Conservation (phyloP, 2,797 vertebrate species). For the Typhlichthys eigenmanni region DNA sequence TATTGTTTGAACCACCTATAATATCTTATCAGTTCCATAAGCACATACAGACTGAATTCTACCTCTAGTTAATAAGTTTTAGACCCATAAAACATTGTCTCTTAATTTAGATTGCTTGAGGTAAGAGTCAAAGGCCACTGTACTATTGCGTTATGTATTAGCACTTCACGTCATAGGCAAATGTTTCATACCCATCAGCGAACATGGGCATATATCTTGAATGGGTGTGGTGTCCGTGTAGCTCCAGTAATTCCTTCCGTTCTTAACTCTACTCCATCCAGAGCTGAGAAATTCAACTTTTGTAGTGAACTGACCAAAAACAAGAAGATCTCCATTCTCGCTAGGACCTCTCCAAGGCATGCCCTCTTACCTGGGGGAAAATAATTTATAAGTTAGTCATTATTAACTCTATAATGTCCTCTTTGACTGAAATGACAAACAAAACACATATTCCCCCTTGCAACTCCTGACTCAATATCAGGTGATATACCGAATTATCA, state of each 20-base stretch:
- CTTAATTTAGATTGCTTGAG: no score
- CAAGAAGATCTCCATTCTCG: constrained; percentile 79
- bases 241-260: constrained; percentile 71
- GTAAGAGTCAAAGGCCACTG: no score
- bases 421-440: no score
- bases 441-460: no score
- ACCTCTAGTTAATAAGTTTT: no score
- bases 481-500: not conserved
- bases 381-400: not conserved
- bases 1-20: no score
- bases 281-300: constrained; percentile 80
- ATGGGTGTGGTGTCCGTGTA: constrained; percentile 76
- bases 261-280: constrained; percentile 53
- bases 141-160: no score
- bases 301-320: constrained; percentile 78
- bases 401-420: no score
- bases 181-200: constrained; percentile 40
- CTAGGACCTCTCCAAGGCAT: constrained; percentile 84
- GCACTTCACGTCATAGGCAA: no score
- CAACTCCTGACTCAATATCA: not conserved
- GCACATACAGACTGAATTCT: no score
- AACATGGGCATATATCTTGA: constrained; percentile 69
- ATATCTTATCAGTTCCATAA: no score
- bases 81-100: no score
- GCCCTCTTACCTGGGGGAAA: constrained; percentile 77